Evolutionary conservation across 2,113 vertebrate species (phyloP).

Genomic region (Potamarius usumacintae): DNA sequence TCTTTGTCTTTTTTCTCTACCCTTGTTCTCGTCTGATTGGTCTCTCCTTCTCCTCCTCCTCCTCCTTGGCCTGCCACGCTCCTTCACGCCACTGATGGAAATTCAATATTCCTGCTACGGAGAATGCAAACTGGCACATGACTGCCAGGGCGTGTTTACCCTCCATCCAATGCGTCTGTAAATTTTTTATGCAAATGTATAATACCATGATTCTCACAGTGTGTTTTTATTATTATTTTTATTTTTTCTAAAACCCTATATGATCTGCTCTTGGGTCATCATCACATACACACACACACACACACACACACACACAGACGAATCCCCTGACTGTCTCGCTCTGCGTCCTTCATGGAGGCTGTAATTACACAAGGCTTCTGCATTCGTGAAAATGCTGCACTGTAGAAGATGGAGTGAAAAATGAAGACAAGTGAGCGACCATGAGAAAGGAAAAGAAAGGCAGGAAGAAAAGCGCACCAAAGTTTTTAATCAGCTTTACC

Average conservation of each 20-base stretch:
- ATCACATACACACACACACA: conserved; percentile 41
- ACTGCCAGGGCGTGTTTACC: background rate
- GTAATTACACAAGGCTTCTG: conserved; percentile 58
- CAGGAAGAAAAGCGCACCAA: background rate
- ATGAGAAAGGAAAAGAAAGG: background rate
- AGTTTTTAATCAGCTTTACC: background rate
- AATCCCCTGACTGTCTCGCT: conserved; percentile 27
- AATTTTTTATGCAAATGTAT: conserved; percentile 9
- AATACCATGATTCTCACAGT: background rate
- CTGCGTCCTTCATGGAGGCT: conserved; percentile 59
- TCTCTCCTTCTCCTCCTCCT: background rate
- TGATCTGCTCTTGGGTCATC: background rate
- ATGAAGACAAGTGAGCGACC: conserved; percentile 29
- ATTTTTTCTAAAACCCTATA: background rate
- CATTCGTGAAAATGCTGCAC: conserved; percentile 48
- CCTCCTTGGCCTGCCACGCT: conserved; percentile 3
- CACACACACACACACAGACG: conserved; percentile 31
- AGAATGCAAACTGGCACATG: background rate
- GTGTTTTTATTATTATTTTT: background rate
- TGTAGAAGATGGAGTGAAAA: conserved; percentile 38
- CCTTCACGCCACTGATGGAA: conserved; percentile 36
- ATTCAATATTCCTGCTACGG: conserved; percentile 44
- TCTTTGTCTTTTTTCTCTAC: conserved; percentile 3
- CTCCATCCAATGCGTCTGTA: background rate
- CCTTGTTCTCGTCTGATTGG: conserved; percentile 16